phyloP scores from a whole-genome alignment of 35 echinoderm and acorn worm species.

The Lytechinus variegatus region DNA sequence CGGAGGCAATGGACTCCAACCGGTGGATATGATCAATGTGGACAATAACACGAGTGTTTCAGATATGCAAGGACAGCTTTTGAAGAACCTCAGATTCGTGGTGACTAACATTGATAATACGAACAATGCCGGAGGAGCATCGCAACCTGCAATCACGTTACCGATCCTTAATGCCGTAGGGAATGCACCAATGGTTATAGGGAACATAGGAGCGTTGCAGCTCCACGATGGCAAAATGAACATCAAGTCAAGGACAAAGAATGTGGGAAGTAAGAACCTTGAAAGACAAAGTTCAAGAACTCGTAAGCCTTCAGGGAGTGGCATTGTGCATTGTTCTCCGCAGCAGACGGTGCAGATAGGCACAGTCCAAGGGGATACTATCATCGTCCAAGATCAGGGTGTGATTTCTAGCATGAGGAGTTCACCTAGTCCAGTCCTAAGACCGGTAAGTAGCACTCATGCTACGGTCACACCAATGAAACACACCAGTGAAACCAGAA shows the following conservation, averaged over 20 bases:
- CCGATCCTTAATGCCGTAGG: constrained; percentile 78
- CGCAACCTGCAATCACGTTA: constrained; percentile 55
- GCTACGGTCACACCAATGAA: too few species aligned
- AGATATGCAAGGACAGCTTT: constrained; percentile 63
- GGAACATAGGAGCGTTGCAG: constrained; percentile 76
- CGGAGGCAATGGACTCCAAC: constrained; percentile 77
- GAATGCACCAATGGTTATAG: constrained; percentile 65
- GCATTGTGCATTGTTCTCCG: background rate
- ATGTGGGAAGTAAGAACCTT: constrained; percentile 47
- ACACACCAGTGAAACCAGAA: too few species aligned
- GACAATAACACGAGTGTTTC: constrained; percentile 55
- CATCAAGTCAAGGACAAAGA: constrained; percentile 85
- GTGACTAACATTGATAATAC: constrained; percentile 93
- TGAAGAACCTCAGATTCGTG: constrained; percentile 86
- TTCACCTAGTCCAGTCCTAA: constrained; percentile 72
- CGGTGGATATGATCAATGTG: constrained; percentile 71
- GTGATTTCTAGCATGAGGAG: constrained; percentile 50
- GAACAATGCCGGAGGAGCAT: constrained; percentile 57
- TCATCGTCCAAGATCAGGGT: constrained; percentile 43
- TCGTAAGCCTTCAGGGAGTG: constrained; percentile 67
- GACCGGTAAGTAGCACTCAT: constrained; percentile 60
- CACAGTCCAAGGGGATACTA: constrained; percentile 27
- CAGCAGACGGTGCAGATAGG: constrained; percentile 50
- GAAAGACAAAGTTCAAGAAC: constrained; percentile 60
- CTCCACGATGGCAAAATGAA: constrained; percentile 94